phyloP scores from a whole-genome alignment of 2,888 invertebrate genomes.

The Camponotus fellah region DNA sequence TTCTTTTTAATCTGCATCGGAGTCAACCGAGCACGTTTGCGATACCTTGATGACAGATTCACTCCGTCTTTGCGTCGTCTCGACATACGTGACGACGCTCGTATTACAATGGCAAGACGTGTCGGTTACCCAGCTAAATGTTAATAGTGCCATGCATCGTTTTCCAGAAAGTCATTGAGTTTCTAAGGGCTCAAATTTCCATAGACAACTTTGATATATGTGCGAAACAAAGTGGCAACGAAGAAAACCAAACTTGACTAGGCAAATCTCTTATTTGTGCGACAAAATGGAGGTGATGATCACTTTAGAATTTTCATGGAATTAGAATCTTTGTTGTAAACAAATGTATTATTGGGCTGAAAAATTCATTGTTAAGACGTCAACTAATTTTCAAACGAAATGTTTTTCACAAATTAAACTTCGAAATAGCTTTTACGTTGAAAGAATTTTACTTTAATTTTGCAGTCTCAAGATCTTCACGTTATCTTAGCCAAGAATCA shows the following conservation, averaged over 20 bases:
- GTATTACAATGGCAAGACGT: neutral
- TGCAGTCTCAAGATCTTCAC: no score
- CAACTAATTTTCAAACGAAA: neutral
- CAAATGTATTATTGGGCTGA: neutral
- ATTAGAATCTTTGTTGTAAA: no score
- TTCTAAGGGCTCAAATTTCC: conserved; percentile 4
- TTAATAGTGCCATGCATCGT: neutral
- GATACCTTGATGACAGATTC: neutral
- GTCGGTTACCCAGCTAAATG: neutral
- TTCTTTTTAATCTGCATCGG: neutral
- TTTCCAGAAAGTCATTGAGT: conserved; percentile 21
- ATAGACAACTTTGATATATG: neutral
- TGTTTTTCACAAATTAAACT: neutral
- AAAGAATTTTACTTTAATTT: neutral
- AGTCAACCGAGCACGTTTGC: neutral
- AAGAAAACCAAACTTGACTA: neutral
- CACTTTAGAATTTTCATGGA: conserved; percentile 1
- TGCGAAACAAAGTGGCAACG: neutral
- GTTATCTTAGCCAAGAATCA: no score
- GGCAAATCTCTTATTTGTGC: neutral
- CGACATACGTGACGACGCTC: neutral
- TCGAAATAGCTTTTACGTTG: neutral
- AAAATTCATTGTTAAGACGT: neutral
- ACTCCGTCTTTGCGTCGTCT: neutral
- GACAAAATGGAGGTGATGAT: neutral